A percentile compares a stretch with the other conserved stretches of the same genome.
Conservation (phyloP, 64 coral and sea anemone genomes). For the Orbicella faveolata region DNA sequence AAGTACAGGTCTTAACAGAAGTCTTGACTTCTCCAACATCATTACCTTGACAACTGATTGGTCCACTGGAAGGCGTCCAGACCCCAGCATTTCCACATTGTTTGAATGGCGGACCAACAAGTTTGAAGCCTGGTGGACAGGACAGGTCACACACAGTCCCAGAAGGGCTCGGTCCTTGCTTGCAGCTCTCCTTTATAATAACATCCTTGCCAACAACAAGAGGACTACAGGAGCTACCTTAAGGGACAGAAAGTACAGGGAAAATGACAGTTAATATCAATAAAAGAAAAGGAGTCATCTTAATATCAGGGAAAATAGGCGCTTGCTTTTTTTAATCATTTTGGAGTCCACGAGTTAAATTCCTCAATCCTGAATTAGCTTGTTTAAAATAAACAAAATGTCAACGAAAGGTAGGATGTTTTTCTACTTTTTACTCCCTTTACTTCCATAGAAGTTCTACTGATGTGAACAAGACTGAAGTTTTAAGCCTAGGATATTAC, state of each 20-base stretch:
- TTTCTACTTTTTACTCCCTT: too few relatives aligned
- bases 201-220: constrained; percentile 19
- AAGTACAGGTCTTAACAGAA: background rate
- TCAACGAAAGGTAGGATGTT: too few relatives aligned
- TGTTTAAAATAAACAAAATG: too few relatives aligned
- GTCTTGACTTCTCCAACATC: background rate
- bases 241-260: background rate
- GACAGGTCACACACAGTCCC: constrained; percentile 43
- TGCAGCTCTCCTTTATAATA: background rate
- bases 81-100: constrained; percentile 34
- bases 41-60: constrained; percentile 48
- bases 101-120: constrained; percentile 34
- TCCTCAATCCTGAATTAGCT: too few relatives aligned
- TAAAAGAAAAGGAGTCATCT: too few relatives aligned
- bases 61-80: constrained; percentile 33
- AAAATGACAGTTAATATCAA: background rate
- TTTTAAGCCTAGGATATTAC: too few relatives aligned
- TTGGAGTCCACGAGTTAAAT: too few relatives aligned
- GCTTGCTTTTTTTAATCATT: too few relatives aligned
- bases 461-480: too few relatives aligned
- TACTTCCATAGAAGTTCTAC: too few relatives aligned
- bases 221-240: constrained; percentile 32
- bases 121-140: constrained; percentile 21
- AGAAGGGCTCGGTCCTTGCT: constrained; percentile 20
- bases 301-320: too few relatives aligned